Conservation (phyloP, 2,888 invertebrate species). For the Schrankia costaestrigalis region DNA sequence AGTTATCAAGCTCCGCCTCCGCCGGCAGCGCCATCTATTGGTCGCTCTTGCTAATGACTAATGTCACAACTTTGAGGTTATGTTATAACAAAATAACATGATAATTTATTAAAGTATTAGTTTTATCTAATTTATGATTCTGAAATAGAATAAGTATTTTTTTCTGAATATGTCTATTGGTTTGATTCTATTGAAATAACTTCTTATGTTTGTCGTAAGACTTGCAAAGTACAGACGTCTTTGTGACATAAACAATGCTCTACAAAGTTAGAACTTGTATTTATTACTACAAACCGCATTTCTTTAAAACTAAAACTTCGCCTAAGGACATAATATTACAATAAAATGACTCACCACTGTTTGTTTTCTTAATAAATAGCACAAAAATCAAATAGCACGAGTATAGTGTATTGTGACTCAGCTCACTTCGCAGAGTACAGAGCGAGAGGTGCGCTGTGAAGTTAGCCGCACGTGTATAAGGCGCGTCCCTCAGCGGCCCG, state of each 20-base stretch:
- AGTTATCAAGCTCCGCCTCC: slow-evolving; percentile 49
- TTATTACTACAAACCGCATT: no score
- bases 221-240: slow-evolving; percentile 40
- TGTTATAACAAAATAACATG: slow-evolving; percentile 18
- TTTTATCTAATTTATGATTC: not conserved
- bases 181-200: not conserved
- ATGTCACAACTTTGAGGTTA: slow-evolving; percentile 53
- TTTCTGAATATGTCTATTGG: slow-evolving; percentile 6
- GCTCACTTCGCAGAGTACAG: slow-evolving; percentile 59
- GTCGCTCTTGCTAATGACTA: slow-evolving; percentile 14
- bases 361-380: slow-evolving; percentile 28
- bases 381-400: slow-evolving; percentile 31
- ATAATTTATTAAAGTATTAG: slow-evolving; percentile 7
- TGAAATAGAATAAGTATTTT: slow-evolving; percentile 6
- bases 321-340: slow-evolving; percentile 16
- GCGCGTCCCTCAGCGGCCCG: slow-evolving; percentile 54
- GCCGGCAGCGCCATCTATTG: slow-evolving; percentile 50
- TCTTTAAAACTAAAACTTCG: no score
- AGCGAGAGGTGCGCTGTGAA: slow-evolving; percentile 51
- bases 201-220: slow-evolving; percentile 16
- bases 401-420: slow-evolving; percentile 58
- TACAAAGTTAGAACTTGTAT: no score
- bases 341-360: slow-evolving; percentile 49
- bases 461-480: slow-evolving; percentile 51
- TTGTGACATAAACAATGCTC: slow-evolving; percentile 30